Evolutionary conservation across 64 coral and sea anemone genomes (phyloP).

Genomic region (Porites lutea): DNA sequence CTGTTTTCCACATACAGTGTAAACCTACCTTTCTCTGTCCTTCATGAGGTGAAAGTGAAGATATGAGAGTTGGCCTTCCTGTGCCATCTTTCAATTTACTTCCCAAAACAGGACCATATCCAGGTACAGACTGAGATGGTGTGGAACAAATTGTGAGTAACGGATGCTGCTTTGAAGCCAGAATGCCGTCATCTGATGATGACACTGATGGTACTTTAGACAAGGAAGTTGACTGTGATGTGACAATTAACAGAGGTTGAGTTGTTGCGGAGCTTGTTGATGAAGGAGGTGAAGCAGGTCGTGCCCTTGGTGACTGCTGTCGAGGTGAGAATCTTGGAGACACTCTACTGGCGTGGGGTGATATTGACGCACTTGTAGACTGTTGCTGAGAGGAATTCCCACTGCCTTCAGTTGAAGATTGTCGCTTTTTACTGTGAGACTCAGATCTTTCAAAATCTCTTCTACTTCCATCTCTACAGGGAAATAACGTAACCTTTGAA

Average conservation of each 20-base stretch:
- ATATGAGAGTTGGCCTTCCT: background rate
- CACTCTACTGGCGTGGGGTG: conserved; percentile 54
- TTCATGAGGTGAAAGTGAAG: conserved; percentile 18
- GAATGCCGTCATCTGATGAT: background rate
- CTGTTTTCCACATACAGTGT: background rate
- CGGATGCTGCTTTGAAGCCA: background rate
- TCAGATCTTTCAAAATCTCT: conserved; percentile 57
- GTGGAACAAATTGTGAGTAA: background rate
- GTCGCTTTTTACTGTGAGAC: conserved; percentile 24
- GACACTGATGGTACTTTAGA: background rate
- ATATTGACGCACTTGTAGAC: conserved; percentile 26
- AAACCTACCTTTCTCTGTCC: conserved; percentile 12
- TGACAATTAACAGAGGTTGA: background rate
- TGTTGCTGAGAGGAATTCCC: conserved; percentile 15
- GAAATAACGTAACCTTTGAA: background rate
- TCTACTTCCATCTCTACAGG: conserved; percentile 33
- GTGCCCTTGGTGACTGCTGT: background rate
- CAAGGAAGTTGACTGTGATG: background rate
- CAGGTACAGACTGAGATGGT: background rate
- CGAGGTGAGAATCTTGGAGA: conserved; percentile 63
- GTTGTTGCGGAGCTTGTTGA: background rate
- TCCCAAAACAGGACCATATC: background rate
- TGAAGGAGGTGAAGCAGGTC: background rate
- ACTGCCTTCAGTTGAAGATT: conserved; percentile 43
- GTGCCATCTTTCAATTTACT: conserved; percentile 12